Evolutionary conservation across 2,797 vertebrate species (phyloP), one percentile per base, ranked within the genome.

Genomic region (Ibycter americanus): DNA sequence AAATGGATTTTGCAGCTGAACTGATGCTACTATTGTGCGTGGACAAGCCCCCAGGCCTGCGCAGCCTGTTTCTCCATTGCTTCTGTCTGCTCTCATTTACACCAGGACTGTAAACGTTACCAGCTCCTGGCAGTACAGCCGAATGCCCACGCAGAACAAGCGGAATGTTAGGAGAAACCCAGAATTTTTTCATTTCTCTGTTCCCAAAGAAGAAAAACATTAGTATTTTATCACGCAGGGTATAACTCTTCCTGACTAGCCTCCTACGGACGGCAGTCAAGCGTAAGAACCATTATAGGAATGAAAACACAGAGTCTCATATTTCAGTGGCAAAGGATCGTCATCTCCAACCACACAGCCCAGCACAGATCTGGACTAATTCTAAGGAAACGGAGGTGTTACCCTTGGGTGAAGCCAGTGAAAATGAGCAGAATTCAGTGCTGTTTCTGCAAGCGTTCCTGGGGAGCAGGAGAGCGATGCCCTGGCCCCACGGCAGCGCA

Each of bases 1-100:
- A 95, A 97, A 88, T 66, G 95, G 94, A 93, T 96, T 97, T 91
- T 94, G 89, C 92, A 95, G 97, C 89, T 94, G 93, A 97, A 93
- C 89, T 76, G 92, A 92, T 93, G 91, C 82, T 95, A 66, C 92
- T 70, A 63, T 91, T 96, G 92, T 88, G 70, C 23, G 6, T 14
- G 92, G 92, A 92, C 92, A 86, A 93, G 72, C 93, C 94, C 65
- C 44, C 66, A 23, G 89, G 92, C 93, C 93, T 10, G 4, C 8
- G 2, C 54, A 92, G 87, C 87, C 92, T 59, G 62, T 88, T 93
- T 76, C 83, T 90, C 82, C 93, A 63, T 62, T 66, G 90, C 95
- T 86, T 94, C 82, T 90, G 85, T 90, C 92, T 93, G 87, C 92
- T 92, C 76, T 86, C 93, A 83, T 90, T 96, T 92, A 93, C 84